Percentiles rank a stretch among this genome's conserved stretches.
These are phyloP conservation scores for Eristalis tenax DNA, from an alignment of 2,888 invertebrate species.

Conservation along the genomic window DNA sequence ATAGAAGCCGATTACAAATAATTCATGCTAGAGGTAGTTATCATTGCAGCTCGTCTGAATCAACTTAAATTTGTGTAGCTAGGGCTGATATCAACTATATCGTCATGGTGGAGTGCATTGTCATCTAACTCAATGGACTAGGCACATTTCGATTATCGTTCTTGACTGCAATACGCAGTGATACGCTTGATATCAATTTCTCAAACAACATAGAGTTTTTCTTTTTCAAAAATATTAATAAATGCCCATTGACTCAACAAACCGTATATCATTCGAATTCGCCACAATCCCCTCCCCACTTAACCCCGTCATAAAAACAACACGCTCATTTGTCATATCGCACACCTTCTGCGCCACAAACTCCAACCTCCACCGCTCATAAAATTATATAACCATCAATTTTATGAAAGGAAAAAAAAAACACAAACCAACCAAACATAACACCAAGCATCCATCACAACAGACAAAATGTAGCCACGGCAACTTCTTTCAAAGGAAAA, in stretches of 20 bases:
- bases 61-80: too few relatives aligned
- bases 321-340: conserved; percentile 53
- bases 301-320: conserved; percentile 4
- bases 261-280: background rate
- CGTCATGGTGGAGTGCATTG: too few relatives aligned
- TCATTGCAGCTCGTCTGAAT: too few relatives aligned
- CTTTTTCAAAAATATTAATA: too few relatives aligned
- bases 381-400: conserved; percentile 62
- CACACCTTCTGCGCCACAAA: conserved; percentile 36
- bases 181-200: too few relatives aligned
- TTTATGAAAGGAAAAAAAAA: background rate
- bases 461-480: background rate
- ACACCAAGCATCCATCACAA: conserved; percentile 45
- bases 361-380: conserved; percentile 40
- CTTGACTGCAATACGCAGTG: too few relatives aligned
- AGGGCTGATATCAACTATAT: too few relatives aligned
- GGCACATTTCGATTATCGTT: too few relatives aligned
- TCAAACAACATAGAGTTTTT: too few relatives aligned
- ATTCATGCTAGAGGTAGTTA: too few relatives aligned
- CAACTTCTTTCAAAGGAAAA: background rate
- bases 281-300: background rate
- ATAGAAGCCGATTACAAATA: too few relatives aligned
- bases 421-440: conserved; percentile 5
- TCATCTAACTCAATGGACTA: too few relatives aligned
- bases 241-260: background rate